Conservation (phyloP, 2,888 invertebrate genomes). For the Atethmia centrago region DNA sequence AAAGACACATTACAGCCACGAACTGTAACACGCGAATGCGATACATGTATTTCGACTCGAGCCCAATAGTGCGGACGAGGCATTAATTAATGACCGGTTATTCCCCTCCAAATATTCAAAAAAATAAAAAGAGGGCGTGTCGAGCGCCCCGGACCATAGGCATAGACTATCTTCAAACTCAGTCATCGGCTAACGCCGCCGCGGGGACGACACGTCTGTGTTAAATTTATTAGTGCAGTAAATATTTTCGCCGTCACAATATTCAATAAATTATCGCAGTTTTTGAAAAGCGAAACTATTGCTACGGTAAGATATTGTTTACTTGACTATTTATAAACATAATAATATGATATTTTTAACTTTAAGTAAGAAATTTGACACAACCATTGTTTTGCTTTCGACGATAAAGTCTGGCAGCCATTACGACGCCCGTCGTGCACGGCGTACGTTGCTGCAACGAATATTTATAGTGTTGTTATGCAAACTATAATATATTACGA, state of each 20-base stretch:
- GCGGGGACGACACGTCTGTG: conserved; percentile 6
- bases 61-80: neutral
- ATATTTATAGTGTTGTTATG: neutral
- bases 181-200: conserved; percentile 22
- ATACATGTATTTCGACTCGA: neutral
- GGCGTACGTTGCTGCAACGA: neutral
- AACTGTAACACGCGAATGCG: no score
- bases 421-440: neutral
- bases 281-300: neutral
- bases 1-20: neutral
- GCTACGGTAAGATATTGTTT: conserved; percentile 15
- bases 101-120: neutral
- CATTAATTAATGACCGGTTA: neutral
- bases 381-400: neutral
- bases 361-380: neutral
- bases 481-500: neutral
- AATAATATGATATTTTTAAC: neutral
- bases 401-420: neutral
- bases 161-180: neutral
- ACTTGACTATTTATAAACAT: neutral
- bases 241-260: neutral
- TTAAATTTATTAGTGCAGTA: conserved; percentile 12
- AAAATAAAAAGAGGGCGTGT: neutral
- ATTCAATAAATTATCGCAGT: neutral
- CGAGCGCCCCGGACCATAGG: neutral